Evolutionary conservation across 2,888 invertebrate genomes (phyloP), one percentile per base, ranked within the genome.

Genomic region (Drosophila nr. medialis): DNA sequence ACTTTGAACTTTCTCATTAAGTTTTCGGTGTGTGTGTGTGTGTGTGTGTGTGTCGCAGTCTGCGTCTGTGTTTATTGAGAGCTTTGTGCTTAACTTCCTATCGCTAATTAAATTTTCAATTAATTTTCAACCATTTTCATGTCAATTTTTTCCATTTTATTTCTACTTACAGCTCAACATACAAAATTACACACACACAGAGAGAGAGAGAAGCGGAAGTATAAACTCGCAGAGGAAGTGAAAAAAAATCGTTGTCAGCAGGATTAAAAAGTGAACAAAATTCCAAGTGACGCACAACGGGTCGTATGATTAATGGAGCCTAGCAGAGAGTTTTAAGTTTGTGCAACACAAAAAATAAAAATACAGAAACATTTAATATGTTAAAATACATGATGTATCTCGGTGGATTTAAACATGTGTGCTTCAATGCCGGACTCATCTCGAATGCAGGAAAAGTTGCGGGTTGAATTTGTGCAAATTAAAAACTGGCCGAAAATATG

Each of bases 41-140:
- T 40, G 49, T n/a, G n/a, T 67, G 30, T 42, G 34, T 45, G 13
- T 61, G 27, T 36, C n/a, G 59, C 38, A 42, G 42, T 11, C 36
- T 21, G 58, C 18, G 34, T 64, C 54, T 58, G 42, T 30, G 36
- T 45, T 61, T 68, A 45, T 68, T 74, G 58, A 68, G 48, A 72
- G 60, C 51, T 73, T 62, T 64, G 60, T 42, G 63, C 69, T 79
- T 61, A 58, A 79, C 70, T 72, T 68, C 58, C 59, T 64, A 36
- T 59, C 78, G 70, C 75, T 83, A 75, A 81, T 79, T 79, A 72
- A 86, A 83, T 72, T 80, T 64, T 58, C 62, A 73, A 86, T 79
- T 79, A 75, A 81, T 71, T 59, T 67, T 18, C 55, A 48, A 48
- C 34, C 36, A 64, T 64, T 63, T 59, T 63, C 27, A 53, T 53